These are phyloP conservation scores for Hypomecis atomaria DNA, from an alignment of 2,888 invertebrate genomes.

Conservation along the genomic window DNA sequence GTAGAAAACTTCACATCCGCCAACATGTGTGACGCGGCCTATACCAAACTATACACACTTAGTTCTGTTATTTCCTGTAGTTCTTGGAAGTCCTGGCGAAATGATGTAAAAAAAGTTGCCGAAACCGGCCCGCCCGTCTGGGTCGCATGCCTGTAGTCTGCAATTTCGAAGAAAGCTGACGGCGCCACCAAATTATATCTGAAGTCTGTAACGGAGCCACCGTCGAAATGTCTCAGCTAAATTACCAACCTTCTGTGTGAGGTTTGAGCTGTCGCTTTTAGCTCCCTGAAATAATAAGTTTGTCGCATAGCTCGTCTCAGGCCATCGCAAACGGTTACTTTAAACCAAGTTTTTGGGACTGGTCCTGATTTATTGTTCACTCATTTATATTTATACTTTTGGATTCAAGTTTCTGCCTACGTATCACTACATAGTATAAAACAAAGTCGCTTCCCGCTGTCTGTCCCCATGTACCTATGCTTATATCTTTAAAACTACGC, in stretches of 20 bases:
- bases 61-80: too few relatives aligned
- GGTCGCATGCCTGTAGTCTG: conserved; percentile 10
- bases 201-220: background rate
- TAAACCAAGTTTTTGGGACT: background rate
- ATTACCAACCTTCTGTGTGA: background rate
- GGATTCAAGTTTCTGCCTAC: too few relatives aligned
- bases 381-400: too few relatives aligned
- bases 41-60: too few relatives aligned
- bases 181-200: background rate
- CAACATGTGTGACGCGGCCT: too few relatives aligned
- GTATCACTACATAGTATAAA: too few relatives aligned
- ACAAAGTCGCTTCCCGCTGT: too few relatives aligned
- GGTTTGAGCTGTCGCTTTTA: background rate
- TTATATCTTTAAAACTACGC: too few relatives aligned
- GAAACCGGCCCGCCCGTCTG: conserved; percentile 19
- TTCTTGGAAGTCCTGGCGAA: too few relatives aligned
- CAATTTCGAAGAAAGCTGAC: conserved; percentile 20
- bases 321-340: background rate
- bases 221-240: background rate
- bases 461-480: too few relatives aligned
- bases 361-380: background rate
- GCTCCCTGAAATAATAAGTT: background rate
- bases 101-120: conserved; percentile 8
- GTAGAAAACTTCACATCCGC: too few relatives aligned
- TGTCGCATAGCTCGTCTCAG: background rate